Evolutionary conservation across 2,888 invertebrate species (phyloP).

Genomic region (Drosophila borealis): DNA sequence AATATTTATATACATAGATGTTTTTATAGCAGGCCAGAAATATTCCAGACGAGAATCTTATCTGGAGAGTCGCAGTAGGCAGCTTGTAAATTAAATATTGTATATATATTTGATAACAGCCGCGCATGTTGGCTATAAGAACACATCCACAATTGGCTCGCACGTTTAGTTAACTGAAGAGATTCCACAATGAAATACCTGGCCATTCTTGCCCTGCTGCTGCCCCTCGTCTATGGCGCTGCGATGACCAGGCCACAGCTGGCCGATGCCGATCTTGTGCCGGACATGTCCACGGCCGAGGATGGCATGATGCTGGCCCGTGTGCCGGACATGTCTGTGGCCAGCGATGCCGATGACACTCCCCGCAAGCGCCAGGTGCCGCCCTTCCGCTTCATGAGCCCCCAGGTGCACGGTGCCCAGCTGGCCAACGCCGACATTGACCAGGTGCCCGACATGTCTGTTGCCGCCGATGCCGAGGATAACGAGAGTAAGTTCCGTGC

Average conservation of each 20-base stretch:
- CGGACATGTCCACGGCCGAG: constrained; percentile 42
- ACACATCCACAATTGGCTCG: constrained; percentile 1
- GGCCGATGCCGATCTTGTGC: constrained; percentile 34
- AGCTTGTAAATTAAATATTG: constrained; percentile 47
- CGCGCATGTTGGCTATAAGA: constrained; percentile 41
- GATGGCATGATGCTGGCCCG: constrained; percentile 18
- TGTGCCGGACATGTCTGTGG: constrained; percentile 50
- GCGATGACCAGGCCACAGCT: constrained; percentile 24
- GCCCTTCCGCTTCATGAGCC: constrained; percentile 12
- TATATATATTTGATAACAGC: constrained; percentile 41
- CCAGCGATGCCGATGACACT: constrained; percentile 36
- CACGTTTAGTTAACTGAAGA: constrained; percentile 46
- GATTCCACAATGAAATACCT: constrained; percentile 58
- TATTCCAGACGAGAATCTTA: constrained; percentile 39
- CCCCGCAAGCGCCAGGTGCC: not conserved
- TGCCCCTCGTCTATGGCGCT: constrained; percentile 69
- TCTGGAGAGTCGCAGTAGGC: constrained; percentile 31
- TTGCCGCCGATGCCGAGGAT: constrained; percentile 49
- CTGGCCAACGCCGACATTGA: constrained; percentile 23
- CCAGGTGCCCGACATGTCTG: constrained; percentile 53
- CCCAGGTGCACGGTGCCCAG: not conserved
- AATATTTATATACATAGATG: constrained; percentile 4
- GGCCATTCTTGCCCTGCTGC: constrained; percentile 58
- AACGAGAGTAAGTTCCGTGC: constrained; percentile 20
- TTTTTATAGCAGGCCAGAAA: constrained; percentile 15